These are phyloP conservation scores for Ostrea edulis DNA, from an alignment of 1,140 invertebrate genomes.

Conservation along the genomic window DNA sequence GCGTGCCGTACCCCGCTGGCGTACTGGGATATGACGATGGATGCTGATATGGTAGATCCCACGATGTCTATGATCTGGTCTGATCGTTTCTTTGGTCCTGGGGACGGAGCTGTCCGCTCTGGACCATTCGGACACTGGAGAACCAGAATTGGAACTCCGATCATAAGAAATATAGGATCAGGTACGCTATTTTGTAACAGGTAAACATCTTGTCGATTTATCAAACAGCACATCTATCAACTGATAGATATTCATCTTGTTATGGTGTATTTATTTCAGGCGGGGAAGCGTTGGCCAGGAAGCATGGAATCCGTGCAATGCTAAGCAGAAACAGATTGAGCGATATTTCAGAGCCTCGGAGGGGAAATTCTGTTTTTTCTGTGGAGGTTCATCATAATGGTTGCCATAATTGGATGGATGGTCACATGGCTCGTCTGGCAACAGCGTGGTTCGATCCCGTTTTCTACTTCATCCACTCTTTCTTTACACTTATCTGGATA, in stretches of 20 bases:
- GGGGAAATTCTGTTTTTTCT: neutral
- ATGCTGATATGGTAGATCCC: conserved; percentile 70
- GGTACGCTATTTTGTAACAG: neutral
- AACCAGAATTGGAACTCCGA: conserved; percentile 50
- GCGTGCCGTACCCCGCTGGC: conserved; percentile 72
- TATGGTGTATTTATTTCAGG: neutral
- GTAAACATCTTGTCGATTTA: neutral
- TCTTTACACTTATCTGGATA: conserved; percentile 78
- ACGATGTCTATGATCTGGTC: conserved; percentile 76
- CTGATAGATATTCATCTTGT: neutral
- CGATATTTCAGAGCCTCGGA: conserved; percentile 56
- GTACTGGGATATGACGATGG: conserved; percentile 78
- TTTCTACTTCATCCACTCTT: conserved; percentile 73
- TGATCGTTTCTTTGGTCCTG: conserved; percentile 74
- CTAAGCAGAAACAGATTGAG: conserved; percentile 43
- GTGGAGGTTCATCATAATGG: conserved; percentile 61
- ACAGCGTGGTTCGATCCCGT: conserved; percentile 61
- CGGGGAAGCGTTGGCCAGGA: conserved; percentile 14
- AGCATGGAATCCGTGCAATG: conserved; percentile 49
- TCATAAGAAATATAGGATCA: conserved; percentile 57
- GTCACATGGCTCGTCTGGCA: conserved; percentile 55
- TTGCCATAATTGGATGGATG: conserved; percentile 61
- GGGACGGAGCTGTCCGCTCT: conserved; percentile 75
- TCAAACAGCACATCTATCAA: neutral
- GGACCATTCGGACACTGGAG: conserved; percentile 73